Evolutionary conservation across 2,888 invertebrate genomes (phyloP).

Genomic region (Aspidapion aeneum): DNA sequence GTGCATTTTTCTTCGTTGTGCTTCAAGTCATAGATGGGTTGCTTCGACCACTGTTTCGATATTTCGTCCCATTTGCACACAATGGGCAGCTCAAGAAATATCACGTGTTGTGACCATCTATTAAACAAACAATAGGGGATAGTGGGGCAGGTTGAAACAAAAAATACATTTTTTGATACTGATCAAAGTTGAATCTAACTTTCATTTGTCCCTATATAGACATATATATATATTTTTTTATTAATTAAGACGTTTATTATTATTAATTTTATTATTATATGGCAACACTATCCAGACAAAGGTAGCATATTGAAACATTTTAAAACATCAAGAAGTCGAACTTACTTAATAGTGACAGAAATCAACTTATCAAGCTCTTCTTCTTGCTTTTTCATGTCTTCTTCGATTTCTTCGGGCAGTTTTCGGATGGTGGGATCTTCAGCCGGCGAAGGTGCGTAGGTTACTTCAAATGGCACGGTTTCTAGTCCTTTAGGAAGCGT

Average conservation of each 20-base stretch:
- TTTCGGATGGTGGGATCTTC: slow-evolving; percentile 59
- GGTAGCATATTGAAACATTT: no score
- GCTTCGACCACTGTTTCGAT: slow-evolving; percentile 38
- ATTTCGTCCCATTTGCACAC: slow-evolving; percentile 43
- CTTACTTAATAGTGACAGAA: slow-evolving; percentile 67
- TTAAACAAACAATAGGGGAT: slow-evolving; percentile 11
- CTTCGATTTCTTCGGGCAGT: slow-evolving; percentile 77
- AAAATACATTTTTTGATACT: neutral
- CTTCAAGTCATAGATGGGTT: slow-evolving; percentile 50
- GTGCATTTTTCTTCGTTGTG: slow-evolving; percentile 82
- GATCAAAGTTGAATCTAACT: neutral
- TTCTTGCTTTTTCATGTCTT: slow-evolving; percentile 70
- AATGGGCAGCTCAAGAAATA: slow-evolving; percentile 44
- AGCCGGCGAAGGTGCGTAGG: slow-evolving; percentile 64
- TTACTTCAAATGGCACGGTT: slow-evolving; percentile 59
- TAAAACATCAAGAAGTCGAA: no score
- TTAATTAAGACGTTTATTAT: no score
- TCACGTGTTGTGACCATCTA: slow-evolving; percentile 43
- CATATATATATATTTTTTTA: no score
- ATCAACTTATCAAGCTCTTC: slow-evolving; percentile 70
- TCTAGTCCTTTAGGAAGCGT: slow-evolving; percentile 57
- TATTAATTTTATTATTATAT: no score
- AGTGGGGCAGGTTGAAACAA: neutral
- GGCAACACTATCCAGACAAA: no score
- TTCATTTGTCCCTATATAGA: no score